Evolutionary conservation across 2,113 vertebrate species (phyloP).

Genomic region (Notiomystis cincta): DNA sequence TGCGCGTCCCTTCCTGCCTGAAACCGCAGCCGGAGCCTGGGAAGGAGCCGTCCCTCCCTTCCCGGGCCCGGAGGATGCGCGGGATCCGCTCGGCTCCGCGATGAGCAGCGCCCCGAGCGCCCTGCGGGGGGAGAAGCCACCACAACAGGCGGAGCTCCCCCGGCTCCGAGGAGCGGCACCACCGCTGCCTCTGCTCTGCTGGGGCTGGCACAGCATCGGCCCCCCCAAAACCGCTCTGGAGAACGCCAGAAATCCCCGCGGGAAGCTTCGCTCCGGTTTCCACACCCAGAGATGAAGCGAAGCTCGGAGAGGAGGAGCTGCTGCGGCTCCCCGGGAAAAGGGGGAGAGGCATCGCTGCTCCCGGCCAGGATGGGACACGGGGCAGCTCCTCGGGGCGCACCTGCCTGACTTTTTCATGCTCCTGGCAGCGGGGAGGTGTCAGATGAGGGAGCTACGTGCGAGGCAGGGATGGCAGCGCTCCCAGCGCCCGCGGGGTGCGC

Average conservation of each 20-base stretch:
- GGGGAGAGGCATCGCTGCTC: not conserved
- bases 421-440: not conserved
- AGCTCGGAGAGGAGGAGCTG: not conserved
- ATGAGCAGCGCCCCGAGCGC: not conserved
- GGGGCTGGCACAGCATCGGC: not conserved
- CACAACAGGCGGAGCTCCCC: not conserved
- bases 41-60: not conserved
- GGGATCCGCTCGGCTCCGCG: not conserved
- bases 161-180: not conserved
- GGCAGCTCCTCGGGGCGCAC: not conserved
- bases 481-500: not conserved
- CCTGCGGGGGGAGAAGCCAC: constrained; percentile 33
- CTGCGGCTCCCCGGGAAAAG: not conserved
- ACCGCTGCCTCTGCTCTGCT: not conserved
- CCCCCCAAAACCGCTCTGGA: not conserved
- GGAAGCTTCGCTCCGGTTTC: not conserved
- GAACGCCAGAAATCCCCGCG: accelerated
- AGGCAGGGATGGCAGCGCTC: not conserved
- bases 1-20: not conserved
- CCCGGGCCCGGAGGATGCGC: not conserved
- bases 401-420: constrained; percentile 65
- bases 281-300: too few relatives aligned
- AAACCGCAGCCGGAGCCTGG: not conserved
- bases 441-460: not conserved
- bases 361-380: accelerated